phyloP scores from a whole-genome alignment of 2,113 vertebrate species.

The Balaeniceps rex region DNA sequence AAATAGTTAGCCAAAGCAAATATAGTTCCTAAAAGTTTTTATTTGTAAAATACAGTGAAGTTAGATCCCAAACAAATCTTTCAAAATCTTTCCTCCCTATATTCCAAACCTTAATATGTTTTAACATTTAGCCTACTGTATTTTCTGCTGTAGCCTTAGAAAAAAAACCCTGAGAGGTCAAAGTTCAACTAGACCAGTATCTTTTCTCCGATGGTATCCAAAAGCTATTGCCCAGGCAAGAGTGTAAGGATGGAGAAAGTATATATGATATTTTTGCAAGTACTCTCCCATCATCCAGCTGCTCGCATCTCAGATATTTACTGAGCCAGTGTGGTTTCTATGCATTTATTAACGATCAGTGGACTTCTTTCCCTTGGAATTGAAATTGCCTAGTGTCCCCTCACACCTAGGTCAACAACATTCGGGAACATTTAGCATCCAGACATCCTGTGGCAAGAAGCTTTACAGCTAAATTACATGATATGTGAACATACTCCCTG shows the following conservation, averaged over 20 bases:
- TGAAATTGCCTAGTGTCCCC: background rate
- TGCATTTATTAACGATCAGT: background rate
- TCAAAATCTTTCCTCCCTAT: background rate
- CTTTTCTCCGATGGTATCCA: background rate
- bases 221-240: background rate
- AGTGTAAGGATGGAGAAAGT: background rate
- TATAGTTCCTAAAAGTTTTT: background rate
- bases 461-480: background rate
- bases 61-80: background rate
- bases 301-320: background rate
- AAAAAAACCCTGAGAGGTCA: background rate
- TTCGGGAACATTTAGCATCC: background rate
- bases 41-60: background rate
- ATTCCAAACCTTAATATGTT: background rate
- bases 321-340: background rate
- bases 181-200: background rate
- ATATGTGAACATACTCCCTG: background rate
- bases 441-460: background rate
- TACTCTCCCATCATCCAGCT: background rate
- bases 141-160: background rate
- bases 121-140: background rate
- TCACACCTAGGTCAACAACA: background rate
- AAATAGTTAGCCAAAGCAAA: background rate
- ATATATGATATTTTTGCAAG: background rate
- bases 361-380: background rate